Base-by-base conservation (phyloP, 23 tunicate genomes). In the Ascidia mentula region DNA sequence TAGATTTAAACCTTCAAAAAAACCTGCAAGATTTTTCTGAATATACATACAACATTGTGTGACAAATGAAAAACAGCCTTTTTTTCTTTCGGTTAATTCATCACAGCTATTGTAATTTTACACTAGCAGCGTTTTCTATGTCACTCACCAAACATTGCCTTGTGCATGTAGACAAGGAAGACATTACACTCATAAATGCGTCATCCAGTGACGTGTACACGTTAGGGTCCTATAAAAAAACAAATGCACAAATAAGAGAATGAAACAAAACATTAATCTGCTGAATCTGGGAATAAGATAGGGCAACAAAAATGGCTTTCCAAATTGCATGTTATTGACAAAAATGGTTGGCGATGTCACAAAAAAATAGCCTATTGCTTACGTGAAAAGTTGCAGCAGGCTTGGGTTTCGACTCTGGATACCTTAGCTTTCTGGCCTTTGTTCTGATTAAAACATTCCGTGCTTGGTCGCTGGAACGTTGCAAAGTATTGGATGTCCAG, bases 401-500 rank as follows among this genome's bases (percentile, higher is more conserved):
- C 40, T 18, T 18, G 18, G 40, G 22, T 39, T 38, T 79, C 18
- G 39, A 59, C 34, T 37, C n/a, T 32, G 85, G 77, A 71, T 72
- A 81, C 6, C 72, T 59, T 20, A 81, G 32, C 40, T 71, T 40
- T 40, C 77, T 70, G 6, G 36, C 40, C 31, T 78, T 72, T 24
- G 75, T 76, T 81, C 40, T 81, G 32, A 70, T 76, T 36, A 81
- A 61, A 31, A 76, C 72, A n/a, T 40, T 37, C 28, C 40, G 40
- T 35, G 85, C 85, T 81, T 81, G 85, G 72, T 59, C 77, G 34
- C 77, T 81, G 30, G 85, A 70, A 38, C 85, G 72, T 38, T 40
- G 77, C 28, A 81, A 38, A 3, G 85, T 81, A 71, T 81, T 81
- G 32, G 85, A 81, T 20, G 75, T 83, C 81, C 87, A 85, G 1